Conservation (phyloP, 2,113 vertebrate genomes). For the Aegithalos caudatus region DNA sequence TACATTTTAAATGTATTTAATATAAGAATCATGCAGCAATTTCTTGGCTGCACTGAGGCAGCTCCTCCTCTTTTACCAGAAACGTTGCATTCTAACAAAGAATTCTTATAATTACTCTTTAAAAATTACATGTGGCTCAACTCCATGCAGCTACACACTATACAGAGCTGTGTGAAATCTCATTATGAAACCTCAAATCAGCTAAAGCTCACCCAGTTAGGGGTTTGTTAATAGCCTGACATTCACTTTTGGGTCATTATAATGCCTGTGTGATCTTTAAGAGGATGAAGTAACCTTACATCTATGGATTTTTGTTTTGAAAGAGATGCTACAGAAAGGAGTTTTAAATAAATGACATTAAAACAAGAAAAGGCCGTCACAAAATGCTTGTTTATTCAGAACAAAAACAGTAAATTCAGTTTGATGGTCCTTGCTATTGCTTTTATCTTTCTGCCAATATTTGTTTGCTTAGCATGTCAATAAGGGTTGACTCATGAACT, state of each 20-base stretch:
- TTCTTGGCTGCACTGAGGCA: not conserved
- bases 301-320: not conserved
- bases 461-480: not conserved
- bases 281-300: not conserved
- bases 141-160: not conserved
- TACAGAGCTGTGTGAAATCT: not conserved
- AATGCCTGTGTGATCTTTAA: not conserved
- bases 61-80: not conserved
- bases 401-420: not conserved
- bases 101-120: not conserved
- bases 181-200: not conserved
- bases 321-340: not conserved
- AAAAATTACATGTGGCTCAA: not conserved
- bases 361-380: not conserved
- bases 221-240: not conserved
- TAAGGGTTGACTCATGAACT: not conserved
- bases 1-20: not conserved
- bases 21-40: not conserved
- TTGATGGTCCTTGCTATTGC: not conserved
- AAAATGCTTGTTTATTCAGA: not conserved
- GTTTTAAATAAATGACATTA: not conserved
- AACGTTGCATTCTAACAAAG: not conserved
- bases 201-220: not conserved
- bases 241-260: not conserved
- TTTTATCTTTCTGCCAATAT: not conserved